Base-by-base conservation (phyloP, 2,888 invertebrate species). In the Halictus ligatus region DNA sequence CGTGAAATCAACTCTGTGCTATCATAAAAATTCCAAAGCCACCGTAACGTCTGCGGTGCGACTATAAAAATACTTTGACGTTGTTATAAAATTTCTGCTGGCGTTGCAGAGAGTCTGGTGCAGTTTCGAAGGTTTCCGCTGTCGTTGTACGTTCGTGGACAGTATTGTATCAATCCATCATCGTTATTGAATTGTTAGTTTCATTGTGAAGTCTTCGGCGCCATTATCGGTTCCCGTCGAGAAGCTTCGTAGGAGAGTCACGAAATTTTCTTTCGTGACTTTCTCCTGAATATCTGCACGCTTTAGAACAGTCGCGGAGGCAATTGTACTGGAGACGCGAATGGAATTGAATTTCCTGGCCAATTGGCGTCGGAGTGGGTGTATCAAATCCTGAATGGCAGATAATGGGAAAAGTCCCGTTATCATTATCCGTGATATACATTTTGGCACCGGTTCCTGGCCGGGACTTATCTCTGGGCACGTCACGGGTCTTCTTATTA, bases 291-390 rank as follows among this genome's bases (percentile, higher is more conserved):
- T 69, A 43, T 69, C n/a, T 40, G 69, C 69, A 69, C 69, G 69
- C 40, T 40, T 69, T 40, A n/a, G 40, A 69, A 69, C 40, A 40
- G 69, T 21, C 69, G 21, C n/a, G n/a, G 40, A 12, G 21, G n/a
- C 69, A 67, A 67, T 67, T 35, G 67, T 35, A 21, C 69, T 69
- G 69, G 69, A 43, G 40, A 69, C 83, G 54, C 43, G 71, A 75
- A 50, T 58, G 60, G 83, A 48, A 73, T 43, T 58, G 46, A 74
- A 29, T 60, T 67, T 74, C 60, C 67, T 72, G 48, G 73, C 69
- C 48, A 83, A 83, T 72, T 83, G 71, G 29, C 60, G 48, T 43
- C 71, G 40, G 7, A 69, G 40, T 40, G 15, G 46, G n/a, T 15
- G 43, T 15, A 72, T 72, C 25, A 46, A 46, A 46, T 46, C 43